Base-by-base conservation (phyloP, 2,888 invertebrate species). In the Caenorhabditis afra region DNA sequence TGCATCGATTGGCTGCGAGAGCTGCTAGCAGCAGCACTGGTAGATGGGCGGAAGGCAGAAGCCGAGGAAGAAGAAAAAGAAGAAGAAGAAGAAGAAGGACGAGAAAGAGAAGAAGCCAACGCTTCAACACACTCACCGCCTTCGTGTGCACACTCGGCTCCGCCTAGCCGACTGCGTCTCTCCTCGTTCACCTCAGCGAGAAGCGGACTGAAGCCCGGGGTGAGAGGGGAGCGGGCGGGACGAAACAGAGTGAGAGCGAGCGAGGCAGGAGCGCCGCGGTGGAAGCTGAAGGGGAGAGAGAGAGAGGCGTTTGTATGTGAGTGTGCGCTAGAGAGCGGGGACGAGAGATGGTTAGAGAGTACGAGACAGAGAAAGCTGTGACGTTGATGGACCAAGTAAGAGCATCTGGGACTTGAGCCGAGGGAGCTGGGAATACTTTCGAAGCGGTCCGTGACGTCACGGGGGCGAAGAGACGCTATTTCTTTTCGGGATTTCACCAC, bases 341-440 rank as follows among this genome's bases (percentile, higher is more conserved):
- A 7, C 3, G 29, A 29, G 7, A 29, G 7, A 29, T 3, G 29
- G 29, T 3, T 3, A 29, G 29, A 29, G 29, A 29, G 29, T 7
- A 7, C 4, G 29, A 29, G 29, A 7, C 3, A 29, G 29, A 29
- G 29, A 29, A 29, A 29, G 44, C 58, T 64, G 58, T 76, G 76
- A 76, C 76, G 76, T 76, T 64, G 76, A 52, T 41, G 76, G 76
- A 76, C 76, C 76, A 76, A 68, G 57, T 49, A 52, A 64, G 68
- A 76, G 66, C 74, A 66, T 58, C 53, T 53, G 47, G 44, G 20
- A 61, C 41, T 22, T 14, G 35, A 49, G 37, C 53, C 35, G 39
- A 45, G 44, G 29, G 29, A 29, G 29, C 29, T 29, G 29, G 29
- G 29, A 29, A 29, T 29, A 29, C 4, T 29, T 29, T 29, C 7